Conservation (phyloP, 2,113 vertebrate species). For the Paralichthys olivaceus region DNA sequence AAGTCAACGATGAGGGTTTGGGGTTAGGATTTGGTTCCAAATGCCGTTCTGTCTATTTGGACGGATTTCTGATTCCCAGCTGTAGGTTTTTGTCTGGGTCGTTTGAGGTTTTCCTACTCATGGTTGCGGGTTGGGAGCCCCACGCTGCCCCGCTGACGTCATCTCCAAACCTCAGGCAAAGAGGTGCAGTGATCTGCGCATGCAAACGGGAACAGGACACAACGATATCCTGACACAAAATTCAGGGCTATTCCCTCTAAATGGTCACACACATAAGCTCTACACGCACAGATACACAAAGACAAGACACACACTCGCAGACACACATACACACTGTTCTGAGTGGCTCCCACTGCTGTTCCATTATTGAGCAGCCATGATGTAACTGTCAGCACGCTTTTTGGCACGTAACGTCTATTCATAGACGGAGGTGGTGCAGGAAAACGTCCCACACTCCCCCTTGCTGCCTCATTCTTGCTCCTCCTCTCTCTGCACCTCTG, state of each 20-base stretch:
- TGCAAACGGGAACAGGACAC: slow-evolving; percentile 41
- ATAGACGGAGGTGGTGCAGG: slow-evolving; percentile 72
- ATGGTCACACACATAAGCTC: slow-evolving; percentile 49
- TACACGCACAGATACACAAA: slow-evolving; percentile 53
- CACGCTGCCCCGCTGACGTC: slow-evolving; percentile 53
- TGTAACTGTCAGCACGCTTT: slow-evolving; percentile 80
- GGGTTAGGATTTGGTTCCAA: slow-evolving; percentile 53
- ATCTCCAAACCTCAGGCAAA: slow-evolving; percentile 42
- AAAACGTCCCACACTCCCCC: slow-evolving; percentile 58
- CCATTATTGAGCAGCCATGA: slow-evolving; percentile 81
- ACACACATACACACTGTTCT: slow-evolving; percentile 63
- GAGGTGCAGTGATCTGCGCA: slow-evolving; percentile 49
- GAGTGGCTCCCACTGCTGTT: slow-evolving; percentile 76
- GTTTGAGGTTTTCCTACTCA: slow-evolving; percentile 62
- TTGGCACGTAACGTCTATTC: slow-evolving; percentile 79
- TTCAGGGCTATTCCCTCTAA: slow-evolving; percentile 54
- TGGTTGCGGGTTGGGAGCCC: slow-evolving; percentile 58
- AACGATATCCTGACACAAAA: slow-evolving; percentile 57
- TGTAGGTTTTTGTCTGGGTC: slow-evolving; percentile 40
- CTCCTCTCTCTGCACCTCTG: slow-evolving; percentile 23
- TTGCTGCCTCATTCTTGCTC: slow-evolving; percentile 51
- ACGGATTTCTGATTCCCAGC: slow-evolving; percentile 35
- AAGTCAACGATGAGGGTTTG: slow-evolving; percentile 41
- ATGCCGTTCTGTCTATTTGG: slow-evolving; percentile 37
- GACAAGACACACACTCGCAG: slow-evolving; percentile 13